Conservation (phyloP, 2,797 vertebrate species). For the Crenuchus spilurus region DNA sequence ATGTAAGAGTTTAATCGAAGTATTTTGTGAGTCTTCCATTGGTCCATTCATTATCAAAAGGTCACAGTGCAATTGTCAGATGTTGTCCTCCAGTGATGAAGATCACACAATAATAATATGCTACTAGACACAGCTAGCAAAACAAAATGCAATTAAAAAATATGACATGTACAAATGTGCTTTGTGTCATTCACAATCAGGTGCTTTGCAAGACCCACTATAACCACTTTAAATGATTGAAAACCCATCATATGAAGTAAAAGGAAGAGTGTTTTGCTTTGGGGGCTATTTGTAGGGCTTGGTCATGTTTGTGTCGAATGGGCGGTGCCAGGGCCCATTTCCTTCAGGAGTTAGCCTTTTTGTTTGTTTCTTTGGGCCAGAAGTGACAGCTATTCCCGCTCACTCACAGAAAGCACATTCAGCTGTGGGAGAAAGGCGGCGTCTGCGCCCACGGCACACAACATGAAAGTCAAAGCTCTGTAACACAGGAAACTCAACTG, state of each 20-base stretch:
- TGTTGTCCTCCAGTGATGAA: too few relatives aligned
- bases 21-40: too few relatives aligned
- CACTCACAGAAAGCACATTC: constrained; percentile 77
- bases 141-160: neutral
- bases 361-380: constrained; percentile 76
- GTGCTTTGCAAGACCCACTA: neutral
- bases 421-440: constrained; percentile 78
- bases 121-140: neutral
- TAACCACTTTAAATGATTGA: constrained; percentile 36
- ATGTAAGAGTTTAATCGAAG: too few relatives aligned
- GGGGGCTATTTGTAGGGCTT: constrained; percentile 74
- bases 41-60: too few relatives aligned
- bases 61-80: too few relatives aligned
- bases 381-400: constrained; percentile 80
- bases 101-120: too few relatives aligned
- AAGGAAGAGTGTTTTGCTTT: constrained; percentile 70
- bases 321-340: constrained; percentile 76
- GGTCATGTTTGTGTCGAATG: constrained; percentile 75
- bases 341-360: constrained; percentile 74
- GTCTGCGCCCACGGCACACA: constrained; percentile 72
- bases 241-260: constrained; percentile 64
- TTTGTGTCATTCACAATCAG: constrained; percentile 12
- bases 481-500: constrained; percentile 76
- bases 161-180: neutral
- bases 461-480: constrained; percentile 63